These are phyloP conservation scores for Scaptomyza montana DNA, from an alignment of 1,140 invertebrate genomes.

Conservation along the genomic window DNA sequence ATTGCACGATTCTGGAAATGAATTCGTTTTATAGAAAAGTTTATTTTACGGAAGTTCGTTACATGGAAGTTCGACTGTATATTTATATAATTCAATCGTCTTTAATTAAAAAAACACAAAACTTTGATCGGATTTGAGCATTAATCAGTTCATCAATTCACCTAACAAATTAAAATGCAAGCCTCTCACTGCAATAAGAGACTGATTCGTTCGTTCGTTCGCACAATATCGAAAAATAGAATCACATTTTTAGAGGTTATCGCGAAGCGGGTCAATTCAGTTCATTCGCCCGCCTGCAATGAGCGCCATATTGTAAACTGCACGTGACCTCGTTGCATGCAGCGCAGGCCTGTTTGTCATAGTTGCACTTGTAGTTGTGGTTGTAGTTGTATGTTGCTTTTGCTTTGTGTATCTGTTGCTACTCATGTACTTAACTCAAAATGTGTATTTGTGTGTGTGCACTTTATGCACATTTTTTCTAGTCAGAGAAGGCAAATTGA, in stretches of 20 bases:
- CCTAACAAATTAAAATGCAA: neutral
- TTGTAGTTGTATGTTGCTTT: constrained; percentile 48
- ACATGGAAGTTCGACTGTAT: no score
- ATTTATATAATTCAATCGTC: neutral
- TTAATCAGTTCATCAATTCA: neutral
- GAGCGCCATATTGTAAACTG: constrained; percentile 71
- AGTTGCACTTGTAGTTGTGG: constrained; percentile 20
- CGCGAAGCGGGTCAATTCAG: constrained; percentile 80
- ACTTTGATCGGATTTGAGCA: neutral
- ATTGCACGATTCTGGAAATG: no score
- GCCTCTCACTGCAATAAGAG: neutral
- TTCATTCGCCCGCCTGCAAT: constrained; percentile 75
- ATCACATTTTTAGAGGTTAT: constrained; percentile 74
- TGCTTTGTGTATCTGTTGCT: neutral
- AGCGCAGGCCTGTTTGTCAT: constrained; percentile 36
- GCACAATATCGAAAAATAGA: constrained; percentile 23
- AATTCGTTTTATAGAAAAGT: no score
- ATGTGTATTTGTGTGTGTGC: constrained; percentile 29
- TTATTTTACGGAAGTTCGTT: no score
- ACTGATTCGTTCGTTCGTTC: neutral
- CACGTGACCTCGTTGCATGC: constrained; percentile 78
- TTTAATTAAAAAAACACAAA: no score
- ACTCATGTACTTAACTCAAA: constrained; percentile 1
- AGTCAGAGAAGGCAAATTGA: constrained; percentile 70
- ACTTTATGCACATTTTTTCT: constrained; percentile 67